phyloP scores from a whole-genome alignment of 2,113 vertebrate genomes.

The Casuarius casuarius region DNA sequence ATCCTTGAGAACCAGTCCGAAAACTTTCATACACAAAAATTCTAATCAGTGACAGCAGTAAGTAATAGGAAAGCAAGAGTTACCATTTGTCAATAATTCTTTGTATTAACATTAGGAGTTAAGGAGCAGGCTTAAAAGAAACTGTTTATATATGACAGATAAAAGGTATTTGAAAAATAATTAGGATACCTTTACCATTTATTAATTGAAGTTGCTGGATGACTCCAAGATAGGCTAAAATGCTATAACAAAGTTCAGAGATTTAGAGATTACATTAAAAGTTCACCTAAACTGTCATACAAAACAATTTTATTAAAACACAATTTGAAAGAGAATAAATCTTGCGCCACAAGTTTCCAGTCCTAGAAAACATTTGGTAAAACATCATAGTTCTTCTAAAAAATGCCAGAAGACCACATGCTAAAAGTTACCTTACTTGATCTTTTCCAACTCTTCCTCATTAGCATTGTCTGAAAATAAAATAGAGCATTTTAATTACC shows the following conservation, averaged over 20 bases:
- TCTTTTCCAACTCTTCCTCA: slow-evolving; percentile 99
- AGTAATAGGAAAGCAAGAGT: neutral
- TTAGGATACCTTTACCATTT: neutral
- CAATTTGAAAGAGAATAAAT: slow-evolving; percentile 5
- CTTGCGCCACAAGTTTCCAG: neutral
- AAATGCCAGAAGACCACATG: slow-evolving; percentile 77
- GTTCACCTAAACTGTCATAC: neutral
- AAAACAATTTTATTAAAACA: neutral
- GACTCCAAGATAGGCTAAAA: neutral
- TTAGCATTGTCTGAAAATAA: slow-evolving; percentile 98
- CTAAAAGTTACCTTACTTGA: slow-evolving; percentile 98
- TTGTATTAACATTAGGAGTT: neutral
- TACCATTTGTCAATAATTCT: neutral
- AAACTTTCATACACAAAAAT: neutral
- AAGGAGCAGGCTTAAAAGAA: neutral
- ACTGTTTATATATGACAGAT: slow-evolving; percentile 3
- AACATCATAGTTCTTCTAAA: slow-evolving; percentile 11
- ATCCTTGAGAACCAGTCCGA: neutral
- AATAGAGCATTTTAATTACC: slow-evolving; percentile 93
- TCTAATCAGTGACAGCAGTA: neutral
- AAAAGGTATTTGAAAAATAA: neutral
- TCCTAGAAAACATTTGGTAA: slow-evolving; percentile 18
- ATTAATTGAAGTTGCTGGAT: neutral
- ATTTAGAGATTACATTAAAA: slow-evolving; percentile 13
- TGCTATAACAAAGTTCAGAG: neutral